Conservation (phyloP, 2,113 vertebrate species). For the Hoplias malabaricus region DNA sequence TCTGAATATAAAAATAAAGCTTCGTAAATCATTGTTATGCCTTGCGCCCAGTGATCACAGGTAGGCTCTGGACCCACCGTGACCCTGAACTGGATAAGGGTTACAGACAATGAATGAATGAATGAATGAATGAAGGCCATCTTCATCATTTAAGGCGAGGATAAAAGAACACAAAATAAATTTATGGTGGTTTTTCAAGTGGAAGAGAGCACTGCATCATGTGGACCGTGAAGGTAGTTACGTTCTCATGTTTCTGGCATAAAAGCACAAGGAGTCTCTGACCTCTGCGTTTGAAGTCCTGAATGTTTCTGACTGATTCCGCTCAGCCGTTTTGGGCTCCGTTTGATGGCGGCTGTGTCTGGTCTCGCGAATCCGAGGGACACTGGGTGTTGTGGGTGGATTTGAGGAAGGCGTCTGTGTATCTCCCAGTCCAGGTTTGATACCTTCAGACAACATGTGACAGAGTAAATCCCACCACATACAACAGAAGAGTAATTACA, state of each 20-base stretch:
- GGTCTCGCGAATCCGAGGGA: slow-evolving; percentile 53
- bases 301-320: not conserved
- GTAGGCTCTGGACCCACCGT: no score
- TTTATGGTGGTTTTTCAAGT: no score
- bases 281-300: slow-evolving; percentile 67
- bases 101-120: no score
- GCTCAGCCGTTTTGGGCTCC: slow-evolving; percentile 42
- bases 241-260: not conserved
- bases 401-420: slow-evolving; percentile 15
- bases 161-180: no score
- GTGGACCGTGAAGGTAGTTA: no score
- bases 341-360: slow-evolving; percentile 48
- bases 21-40: no score
- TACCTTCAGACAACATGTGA: not conserved
- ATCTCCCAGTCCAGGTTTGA: not conserved
- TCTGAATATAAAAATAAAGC: no score
- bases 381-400: slow-evolving; percentile 40
- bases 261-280: not conserved
- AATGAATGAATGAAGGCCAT: no score
- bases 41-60: no score
- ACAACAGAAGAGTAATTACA: not conserved
- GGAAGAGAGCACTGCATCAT: no score
- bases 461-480: not conserved
- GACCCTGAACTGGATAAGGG: no score
- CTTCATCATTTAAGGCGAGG: no score